These are phyloP conservation scores for Panthera uncia DNA, from an alignment of 2,113 vertebrate species.

Conservation along the genomic window DNA sequence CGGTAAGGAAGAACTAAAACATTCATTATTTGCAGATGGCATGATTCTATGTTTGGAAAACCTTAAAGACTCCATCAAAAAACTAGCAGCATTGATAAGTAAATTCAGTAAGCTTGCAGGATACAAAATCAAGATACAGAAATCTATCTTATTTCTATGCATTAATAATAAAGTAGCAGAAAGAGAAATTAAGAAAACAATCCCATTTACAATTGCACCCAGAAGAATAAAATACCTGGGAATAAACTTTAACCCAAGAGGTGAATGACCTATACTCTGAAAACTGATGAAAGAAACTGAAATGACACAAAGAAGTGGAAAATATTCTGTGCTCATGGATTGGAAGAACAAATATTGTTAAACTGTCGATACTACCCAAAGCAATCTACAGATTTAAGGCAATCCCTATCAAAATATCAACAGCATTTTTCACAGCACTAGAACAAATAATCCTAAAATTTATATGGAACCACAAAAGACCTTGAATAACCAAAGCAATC, in stretches of 20 bases:
- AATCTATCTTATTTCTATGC: not conserved
- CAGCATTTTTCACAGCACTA: not conserved
- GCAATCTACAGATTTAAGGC: not conserved
- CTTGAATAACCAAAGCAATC: not conserved
- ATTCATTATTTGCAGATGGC: not conserved
- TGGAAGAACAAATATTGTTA: not conserved
- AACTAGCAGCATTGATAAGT: not conserved
- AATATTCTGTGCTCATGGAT: not conserved
- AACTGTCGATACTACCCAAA: not conserved
- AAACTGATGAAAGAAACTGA: not conserved
- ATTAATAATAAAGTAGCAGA: not conserved
- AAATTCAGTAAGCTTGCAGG: not conserved
- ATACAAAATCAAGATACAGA: not conserved
- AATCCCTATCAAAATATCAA: not conserved
- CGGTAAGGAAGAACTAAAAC: not conserved
- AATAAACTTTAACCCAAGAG: not conserved
- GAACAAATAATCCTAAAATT: not conserved
- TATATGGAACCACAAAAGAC: not conserved
- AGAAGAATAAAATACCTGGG: not conserved
- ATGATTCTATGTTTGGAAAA: not conserved
- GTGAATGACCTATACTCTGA: not conserved
- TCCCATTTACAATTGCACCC: not conserved
- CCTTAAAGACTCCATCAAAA: not conserved
- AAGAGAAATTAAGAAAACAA: not conserved
- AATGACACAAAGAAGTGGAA: not conserved